A percentile compares a stretch with the other conserved stretches of the same genome.
phyloP scores from a whole-genome alignment of 2,113 vertebrate genomes.

The Stigmatopora nigra region DNA sequence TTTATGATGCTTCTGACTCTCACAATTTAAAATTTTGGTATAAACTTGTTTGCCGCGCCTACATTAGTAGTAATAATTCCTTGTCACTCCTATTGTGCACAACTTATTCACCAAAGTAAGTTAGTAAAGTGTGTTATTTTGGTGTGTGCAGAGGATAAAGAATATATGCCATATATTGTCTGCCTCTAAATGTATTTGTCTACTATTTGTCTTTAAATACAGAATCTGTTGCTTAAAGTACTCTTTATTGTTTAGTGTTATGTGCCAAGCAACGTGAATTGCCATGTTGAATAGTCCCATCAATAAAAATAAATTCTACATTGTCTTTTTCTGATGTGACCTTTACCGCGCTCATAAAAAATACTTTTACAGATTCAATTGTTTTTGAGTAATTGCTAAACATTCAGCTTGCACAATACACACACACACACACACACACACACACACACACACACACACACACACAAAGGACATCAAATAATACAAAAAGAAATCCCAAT shows the following conservation, averaged over 20 bases:
- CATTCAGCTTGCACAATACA: background rate
- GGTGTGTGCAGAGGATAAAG: background rate
- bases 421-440: constrained; percentile 5
- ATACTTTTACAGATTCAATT: background rate
- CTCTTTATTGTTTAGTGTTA: constrained; percentile 8
- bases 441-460: constrained; percentile 8
- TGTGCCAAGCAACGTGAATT: constrained; percentile 9
- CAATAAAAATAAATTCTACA: constrained; percentile 19
- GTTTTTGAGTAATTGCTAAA: background rate
- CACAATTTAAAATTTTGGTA: no score
- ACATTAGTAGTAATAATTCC: background rate
- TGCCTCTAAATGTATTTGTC: background rate
- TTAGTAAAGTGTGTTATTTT: background rate
- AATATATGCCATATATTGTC: background rate
- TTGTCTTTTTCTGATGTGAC: constrained; percentile 23
- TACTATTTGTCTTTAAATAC: background rate
- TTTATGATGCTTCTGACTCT: no score
- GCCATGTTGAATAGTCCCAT: constrained; percentile 8
- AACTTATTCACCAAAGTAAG: background rate
- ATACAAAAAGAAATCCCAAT: background rate
- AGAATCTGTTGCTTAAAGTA: background rate
- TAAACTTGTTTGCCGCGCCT: no score
- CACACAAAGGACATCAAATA: background rate
- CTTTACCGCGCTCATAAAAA: constrained; percentile 1
- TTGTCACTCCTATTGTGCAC: no score